Conservation (phyloP, 1,140 invertebrate species). For the Drosophila paulistorum region DNA sequence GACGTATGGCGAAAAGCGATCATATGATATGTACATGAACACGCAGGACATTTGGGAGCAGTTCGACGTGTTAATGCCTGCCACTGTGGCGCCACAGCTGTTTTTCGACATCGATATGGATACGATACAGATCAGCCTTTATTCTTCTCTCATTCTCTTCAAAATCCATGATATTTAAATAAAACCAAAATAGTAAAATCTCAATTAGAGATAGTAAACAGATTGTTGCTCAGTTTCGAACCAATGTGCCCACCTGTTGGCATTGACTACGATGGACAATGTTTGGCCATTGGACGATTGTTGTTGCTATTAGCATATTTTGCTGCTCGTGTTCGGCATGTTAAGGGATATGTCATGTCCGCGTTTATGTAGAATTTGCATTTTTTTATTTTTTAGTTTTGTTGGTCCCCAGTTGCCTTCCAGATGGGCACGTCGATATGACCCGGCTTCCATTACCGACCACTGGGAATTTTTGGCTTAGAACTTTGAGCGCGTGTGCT, state of each 20-base stretch:
- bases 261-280: conserved; percentile 25
- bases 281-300: conserved; percentile 10
- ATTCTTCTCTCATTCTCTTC: too few relatives aligned
- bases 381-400: conserved; percentile 19
- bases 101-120: conserved; percentile 20
- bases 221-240: not conserved
- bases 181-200: too few relatives aligned
- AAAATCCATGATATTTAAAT: too few relatives aligned
- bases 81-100: conserved; percentile 22
- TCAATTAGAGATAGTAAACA: too few relatives aligned
- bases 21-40: conserved; percentile 67
- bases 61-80: conserved; percentile 42
- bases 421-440: conserved; percentile 35
- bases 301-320: conserved; percentile 58
- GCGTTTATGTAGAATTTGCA: conserved; percentile 1
- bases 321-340: conserved; percentile 66
- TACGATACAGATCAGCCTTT: too few relatives aligned
- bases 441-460: conserved; percentile 53
- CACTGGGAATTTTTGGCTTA: conserved; percentile 21
- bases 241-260: conserved; percentile 68
- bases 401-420: conserved; percentile 28
- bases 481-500: conserved; percentile 20
- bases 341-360: conserved; percentile 69
- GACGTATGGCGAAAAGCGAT: not conserved
- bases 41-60: conserved; percentile 73